Base-by-base conservation (phyloP, 1,140 invertebrate species). In the Adelges cooleyi region DNA sequence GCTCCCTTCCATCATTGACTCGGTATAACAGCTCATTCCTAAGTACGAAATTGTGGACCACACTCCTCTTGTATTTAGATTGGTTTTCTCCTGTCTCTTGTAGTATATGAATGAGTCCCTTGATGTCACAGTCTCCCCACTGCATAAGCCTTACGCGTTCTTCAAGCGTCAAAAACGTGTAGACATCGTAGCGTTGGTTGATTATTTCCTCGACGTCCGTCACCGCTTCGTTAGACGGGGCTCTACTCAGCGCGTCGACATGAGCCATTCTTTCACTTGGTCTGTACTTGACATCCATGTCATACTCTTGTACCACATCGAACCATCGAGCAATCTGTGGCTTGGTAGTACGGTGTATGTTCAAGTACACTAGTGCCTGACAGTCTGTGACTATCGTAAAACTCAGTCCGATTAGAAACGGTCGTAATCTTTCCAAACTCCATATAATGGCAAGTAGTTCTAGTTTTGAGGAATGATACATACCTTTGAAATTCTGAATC, bases 171-270 rank as follows among this genome's bases (percentile, higher is more conserved):
- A 48, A 9, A 0, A 22, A 18, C 3, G n/a, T n/a, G 10, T 11
- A 48, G 1, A 48, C 46, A 2, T 48, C 46, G 8, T 22, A 3
- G 3, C 46, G 46, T 3, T 48, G 29, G n/a, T n/a, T n/a, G 1
- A 46, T 20, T 3, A 20, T 23, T 5, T 59, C 53, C 33, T 53
- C 51, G 15, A 11, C 33, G 9, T 27, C 20, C 2, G 53, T 5
- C 33, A 6, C 13, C 5, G 53, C 29, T 22, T 40, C 17, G 9
- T 59, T 36, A 6, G 20, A n/a, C 10, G 36, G 29, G 20, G 22
- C 53, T n/a, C 73, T 49, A 52, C 74, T 76, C 6, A 76, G 67
- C 1, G 75, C 74, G 69, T 77, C 74, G 5, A 70, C 71, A 52
- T 75, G 74, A 33, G 36, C 52, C 70, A 75, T 74, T 33, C 52